Evolutionary conservation across 2,888 invertebrate genomes (phyloP).

Genomic region (Pomacea canaliculata): DNA sequence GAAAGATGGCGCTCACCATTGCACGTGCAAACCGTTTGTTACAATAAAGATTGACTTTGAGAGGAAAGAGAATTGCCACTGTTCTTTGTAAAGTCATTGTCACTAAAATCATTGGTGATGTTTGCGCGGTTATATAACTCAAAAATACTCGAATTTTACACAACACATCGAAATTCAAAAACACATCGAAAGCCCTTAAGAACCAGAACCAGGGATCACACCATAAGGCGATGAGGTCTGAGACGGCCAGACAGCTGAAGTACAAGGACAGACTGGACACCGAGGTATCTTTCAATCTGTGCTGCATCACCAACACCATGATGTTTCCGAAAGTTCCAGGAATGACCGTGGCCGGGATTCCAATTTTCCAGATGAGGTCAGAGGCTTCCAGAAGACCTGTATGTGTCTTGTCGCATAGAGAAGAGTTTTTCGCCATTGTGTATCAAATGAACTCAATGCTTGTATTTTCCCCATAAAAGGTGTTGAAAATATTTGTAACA

Average conservation of each 20-base stretch:
- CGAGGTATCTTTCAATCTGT: neutral
- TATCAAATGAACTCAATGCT: too few species aligned
- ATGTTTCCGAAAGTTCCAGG: neutral
- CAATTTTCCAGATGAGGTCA: too few species aligned
- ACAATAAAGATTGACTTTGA: neutral
- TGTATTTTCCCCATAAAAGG: too few species aligned
- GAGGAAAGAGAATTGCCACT: constrained; percentile 21
- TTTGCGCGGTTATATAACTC: constrained; percentile 5
- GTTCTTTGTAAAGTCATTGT: constrained; percentile 27
- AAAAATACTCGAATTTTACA: constrained; percentile 25
- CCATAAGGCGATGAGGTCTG: constrained; percentile 28
- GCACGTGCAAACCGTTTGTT: neutral
- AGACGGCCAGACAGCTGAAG: constrained; percentile 27
- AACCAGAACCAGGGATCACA: constrained; percentile 17
- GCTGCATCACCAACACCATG: constrained; percentile 11
- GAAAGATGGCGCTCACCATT: neutral
- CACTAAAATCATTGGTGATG: constrained; percentile 27
- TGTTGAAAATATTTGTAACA: too few species aligned
- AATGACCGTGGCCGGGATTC: too few species aligned
- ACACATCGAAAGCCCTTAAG: too few species aligned
- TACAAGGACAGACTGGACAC: constrained; percentile 21
- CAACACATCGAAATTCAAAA: neutral
- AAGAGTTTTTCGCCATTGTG: too few species aligned
- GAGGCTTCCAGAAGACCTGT: too few species aligned
- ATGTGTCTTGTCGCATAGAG: too few species aligned